Conservation (phyloP, 1,140 invertebrate genomes). For the Reticulitermes speratus region DNA sequence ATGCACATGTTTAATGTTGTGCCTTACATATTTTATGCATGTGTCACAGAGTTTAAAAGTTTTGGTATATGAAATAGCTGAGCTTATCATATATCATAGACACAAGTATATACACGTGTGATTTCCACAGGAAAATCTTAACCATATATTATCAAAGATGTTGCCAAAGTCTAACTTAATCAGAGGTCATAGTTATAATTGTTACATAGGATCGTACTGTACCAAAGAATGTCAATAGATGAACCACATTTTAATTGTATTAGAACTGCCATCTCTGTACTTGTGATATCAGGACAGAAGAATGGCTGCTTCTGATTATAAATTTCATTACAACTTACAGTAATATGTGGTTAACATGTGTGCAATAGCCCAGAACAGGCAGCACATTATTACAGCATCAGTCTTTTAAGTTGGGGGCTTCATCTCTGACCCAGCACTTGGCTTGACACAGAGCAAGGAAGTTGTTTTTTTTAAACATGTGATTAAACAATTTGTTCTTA, state of each 20-base stretch:
- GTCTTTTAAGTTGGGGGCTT: too few relatives aligned
- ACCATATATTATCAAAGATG: neutral
- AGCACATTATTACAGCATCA: too few relatives aligned
- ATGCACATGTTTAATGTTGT: neutral
- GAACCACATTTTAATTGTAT: neutral
- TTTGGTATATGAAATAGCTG: neutral
- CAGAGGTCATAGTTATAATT: neutral
- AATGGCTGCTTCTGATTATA: neutral
- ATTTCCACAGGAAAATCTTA: neutral
- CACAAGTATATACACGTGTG: neutral
- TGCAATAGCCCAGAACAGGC: too few relatives aligned
- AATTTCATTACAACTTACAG: neutral
- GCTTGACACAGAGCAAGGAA: too few relatives aligned
- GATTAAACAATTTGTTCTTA: neutral
- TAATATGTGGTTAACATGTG: too few relatives aligned
- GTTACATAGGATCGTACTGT: neutral
- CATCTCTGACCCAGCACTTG: too few relatives aligned
- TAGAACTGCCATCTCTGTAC: neutral
- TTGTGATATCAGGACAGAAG: neutral
- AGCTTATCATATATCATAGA: neutral
- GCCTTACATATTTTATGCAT: neutral
- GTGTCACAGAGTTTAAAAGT: neutral
- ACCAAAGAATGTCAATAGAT: neutral
- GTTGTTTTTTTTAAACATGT: neutral
- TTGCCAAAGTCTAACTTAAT: neutral